Conservation (phyloP, 53 echinoderm and acorn worm genomes). For the Luidia sarsii region DNA sequence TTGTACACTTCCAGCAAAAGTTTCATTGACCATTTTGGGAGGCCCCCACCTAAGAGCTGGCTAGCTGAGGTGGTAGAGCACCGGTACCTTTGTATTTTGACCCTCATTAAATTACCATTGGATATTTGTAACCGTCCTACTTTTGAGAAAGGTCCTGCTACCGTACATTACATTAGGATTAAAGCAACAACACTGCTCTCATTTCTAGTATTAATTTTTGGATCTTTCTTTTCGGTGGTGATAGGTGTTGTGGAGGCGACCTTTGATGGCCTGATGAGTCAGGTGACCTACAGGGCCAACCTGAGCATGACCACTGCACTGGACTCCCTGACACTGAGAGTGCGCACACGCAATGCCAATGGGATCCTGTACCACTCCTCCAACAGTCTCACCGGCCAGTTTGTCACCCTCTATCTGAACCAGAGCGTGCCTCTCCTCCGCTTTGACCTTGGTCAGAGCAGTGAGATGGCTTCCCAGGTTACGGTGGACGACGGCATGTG, state of each 20-base stretch:
- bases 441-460: slow-evolving; percentile 53
- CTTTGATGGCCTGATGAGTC: slow-evolving; percentile 53
- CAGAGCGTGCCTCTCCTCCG: slow-evolving; percentile 16
- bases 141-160: no score
- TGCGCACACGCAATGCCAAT: slow-evolving; percentile 53
- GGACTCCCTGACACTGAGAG: slow-evolving; percentile 61
- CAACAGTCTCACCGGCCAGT: slow-evolving; percentile 43
- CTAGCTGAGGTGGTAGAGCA: no score
- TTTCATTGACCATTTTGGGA: no score
- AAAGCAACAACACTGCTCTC: neutral
- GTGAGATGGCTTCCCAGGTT: neutral
- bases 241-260: slow-evolving; percentile 80
- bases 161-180: no score
- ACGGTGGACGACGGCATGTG: slow-evolving; percentile 74
- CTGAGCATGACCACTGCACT: slow-evolving; percentile 52
- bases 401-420: slow-evolving; percentile 65
- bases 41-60: no score
- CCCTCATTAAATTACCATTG: no score
- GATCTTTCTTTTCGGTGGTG: neutral
- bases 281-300: slow-evolving; percentile 69
- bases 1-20: no score
- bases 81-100: no score
- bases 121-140: no score
- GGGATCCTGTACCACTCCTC: slow-evolving; percentile 65
- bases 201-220: neutral